Conservation (phyloP, 2,797 vertebrate species). For the Anguilla pacifica region DNA sequence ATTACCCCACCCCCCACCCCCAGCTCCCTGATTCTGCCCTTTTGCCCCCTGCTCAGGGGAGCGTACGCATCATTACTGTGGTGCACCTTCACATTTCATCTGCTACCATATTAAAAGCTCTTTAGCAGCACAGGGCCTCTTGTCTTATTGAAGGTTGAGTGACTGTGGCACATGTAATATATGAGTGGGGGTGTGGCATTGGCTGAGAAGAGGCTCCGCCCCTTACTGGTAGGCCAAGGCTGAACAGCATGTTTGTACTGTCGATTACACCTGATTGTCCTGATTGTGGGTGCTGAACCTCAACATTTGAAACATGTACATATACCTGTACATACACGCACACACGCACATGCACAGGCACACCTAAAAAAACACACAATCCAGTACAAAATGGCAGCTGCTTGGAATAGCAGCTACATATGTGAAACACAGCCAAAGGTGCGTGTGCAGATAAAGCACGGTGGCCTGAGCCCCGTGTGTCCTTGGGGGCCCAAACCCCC, state of each 20-base stretch:
- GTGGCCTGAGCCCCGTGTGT: background rate
- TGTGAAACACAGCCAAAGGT: background rate
- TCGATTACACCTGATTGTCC: background rate
- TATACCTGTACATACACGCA: background rate
- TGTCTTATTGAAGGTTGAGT: background rate
- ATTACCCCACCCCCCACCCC: slow-evolving; percentile 22
- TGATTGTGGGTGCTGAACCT: background rate
- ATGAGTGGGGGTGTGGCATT: background rate
- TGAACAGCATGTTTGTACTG: background rate
- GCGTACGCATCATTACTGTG: slow-evolving; percentile 63
- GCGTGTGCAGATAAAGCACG: background rate
- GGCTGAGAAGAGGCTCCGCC: background rate
- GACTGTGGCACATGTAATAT: slow-evolving; percentile 7
- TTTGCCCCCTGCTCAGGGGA: slow-evolving; percentile 53
- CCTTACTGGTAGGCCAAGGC: background rate
- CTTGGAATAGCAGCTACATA: background rate
- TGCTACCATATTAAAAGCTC: slow-evolving; percentile 76
- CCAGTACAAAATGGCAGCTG: background rate
- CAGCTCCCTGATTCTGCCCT: slow-evolving; percentile 43
- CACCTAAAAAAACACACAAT: background rate
- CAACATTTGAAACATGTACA: background rate
- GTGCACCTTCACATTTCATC: slow-evolving; percentile 57
- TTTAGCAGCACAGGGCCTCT: slow-evolving; percentile 61
- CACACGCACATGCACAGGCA: background rate
- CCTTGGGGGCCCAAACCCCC: background rate